phyloP scores from a whole-genome alignment of 2,113 vertebrate species.

The Rhinoderma darwinii region DNA sequence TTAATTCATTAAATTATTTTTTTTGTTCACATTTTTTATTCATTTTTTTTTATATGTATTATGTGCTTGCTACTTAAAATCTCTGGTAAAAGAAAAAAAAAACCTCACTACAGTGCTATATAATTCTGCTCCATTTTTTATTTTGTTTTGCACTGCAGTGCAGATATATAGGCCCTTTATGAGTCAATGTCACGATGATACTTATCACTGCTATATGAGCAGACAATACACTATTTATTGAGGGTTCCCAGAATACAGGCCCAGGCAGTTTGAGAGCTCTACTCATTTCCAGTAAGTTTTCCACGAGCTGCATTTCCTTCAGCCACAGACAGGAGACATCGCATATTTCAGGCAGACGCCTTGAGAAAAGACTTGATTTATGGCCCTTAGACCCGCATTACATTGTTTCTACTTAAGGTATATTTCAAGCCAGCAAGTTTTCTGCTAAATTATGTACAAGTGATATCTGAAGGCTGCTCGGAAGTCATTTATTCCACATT shows the following conservation, averaged over 20 bases:
- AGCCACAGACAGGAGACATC: conserved; percentile 46
- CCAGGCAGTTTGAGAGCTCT: conserved; percentile 9
- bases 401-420: conserved; percentile 40
- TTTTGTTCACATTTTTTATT: background rate
- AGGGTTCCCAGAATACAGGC: conserved; percentile 44
- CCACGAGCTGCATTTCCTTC: conserved; percentile 46
- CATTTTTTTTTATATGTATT: background rate
- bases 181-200: conserved; percentile 18
- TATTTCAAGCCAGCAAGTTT: conserved; percentile 40
- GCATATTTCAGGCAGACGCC: conserved; percentile 48
- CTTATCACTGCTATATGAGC: background rate
- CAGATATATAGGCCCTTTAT: background rate
- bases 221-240: conserved; percentile 38
- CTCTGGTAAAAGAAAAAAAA: background rate
- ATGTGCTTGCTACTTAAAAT: background rate
- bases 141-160: background rate
- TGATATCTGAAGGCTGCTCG: background rate
- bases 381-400: conserved; percentile 33
- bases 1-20: background rate
- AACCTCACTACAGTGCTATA: no score
- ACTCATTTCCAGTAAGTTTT: conserved; percentile 52
- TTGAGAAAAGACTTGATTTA: conserved; percentile 42
- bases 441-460: conserved; percentile 45
- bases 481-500: conserved; percentile 8
- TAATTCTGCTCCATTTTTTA: background rate